phyloP scores from a whole-genome alignment of 1,140 invertebrate genomes.

The Micrasema longulum region DNA sequence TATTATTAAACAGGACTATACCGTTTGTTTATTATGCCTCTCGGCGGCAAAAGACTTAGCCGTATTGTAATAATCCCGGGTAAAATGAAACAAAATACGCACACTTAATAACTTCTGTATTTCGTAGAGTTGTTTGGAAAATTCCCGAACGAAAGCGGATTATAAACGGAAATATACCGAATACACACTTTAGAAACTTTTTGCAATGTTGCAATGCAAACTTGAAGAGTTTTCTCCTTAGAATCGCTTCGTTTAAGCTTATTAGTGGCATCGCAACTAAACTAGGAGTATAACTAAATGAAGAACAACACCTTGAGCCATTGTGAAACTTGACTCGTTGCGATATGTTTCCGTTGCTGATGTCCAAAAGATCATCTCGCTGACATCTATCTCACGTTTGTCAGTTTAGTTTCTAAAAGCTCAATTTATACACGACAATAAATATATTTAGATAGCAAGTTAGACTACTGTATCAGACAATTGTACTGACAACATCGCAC shows the following conservation, averaged over 20 bases:
- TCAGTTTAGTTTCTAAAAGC: conserved; percentile 18
- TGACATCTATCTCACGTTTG: conserved; percentile 10
- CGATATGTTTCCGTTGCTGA: conserved; percentile 34
- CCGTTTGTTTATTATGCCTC: conserved; percentile 12
- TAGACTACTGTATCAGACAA: too few relatives aligned
- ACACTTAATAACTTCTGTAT: conserved; percentile 18
- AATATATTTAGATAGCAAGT: conserved; percentile 17
- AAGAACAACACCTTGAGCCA: conserved; percentile 24
- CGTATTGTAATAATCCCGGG: conserved; percentile 15
- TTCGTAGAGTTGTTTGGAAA: conserved; percentile 13
- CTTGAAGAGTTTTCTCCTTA: background rate
- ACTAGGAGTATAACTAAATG: conserved; percentile 15
- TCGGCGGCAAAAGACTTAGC: background rate
- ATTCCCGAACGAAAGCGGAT: conserved; percentile 21
- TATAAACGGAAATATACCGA: conserved; percentile 29
- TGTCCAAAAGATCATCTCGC: conserved; percentile 12
- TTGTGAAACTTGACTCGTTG: conserved; percentile 27
- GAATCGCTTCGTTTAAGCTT: conserved; percentile 29
- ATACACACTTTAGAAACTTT: conserved; percentile 29
- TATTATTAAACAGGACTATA: background rate
- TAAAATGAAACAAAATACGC: conserved; percentile 27
- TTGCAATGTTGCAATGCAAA: conserved; percentile 24
- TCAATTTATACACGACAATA: conserved; percentile 42
- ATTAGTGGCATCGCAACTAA: conserved; percentile 19
- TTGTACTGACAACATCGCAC: too few relatives aligned